Evolutionary conservation across 1,140 invertebrate species (phyloP).

Genomic region (Drosophila murphyi): DNA sequence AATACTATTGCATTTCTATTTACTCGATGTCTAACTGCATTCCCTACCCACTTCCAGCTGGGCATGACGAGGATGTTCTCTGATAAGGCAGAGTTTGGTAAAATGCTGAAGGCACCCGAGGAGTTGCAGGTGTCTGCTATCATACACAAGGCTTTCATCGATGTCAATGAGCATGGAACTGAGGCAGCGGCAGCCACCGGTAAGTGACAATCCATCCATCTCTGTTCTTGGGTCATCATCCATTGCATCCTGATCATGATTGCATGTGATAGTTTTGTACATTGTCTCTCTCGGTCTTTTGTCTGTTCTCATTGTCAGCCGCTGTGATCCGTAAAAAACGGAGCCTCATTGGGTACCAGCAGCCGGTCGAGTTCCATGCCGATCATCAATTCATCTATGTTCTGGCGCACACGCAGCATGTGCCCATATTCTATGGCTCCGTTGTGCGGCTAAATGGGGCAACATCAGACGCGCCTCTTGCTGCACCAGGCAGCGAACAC

Average conservation of each 20-base stretch:
- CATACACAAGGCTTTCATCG: conserved; percentile 86
- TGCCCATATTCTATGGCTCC: conserved; percentile 63
- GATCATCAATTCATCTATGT: conserved; percentile 80
- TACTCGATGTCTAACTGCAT: too few relatives aligned
- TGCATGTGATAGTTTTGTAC: conserved; percentile 36
- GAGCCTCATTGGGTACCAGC: conserved; percentile 29
- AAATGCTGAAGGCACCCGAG: conserved; percentile 85
- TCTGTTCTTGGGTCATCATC: not conserved
- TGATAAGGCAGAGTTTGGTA: conserved; percentile 86
- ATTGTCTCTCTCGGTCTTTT: conserved; percentile 19
- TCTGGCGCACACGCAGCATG: conserved; percentile 45
- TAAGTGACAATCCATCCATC: conserved; percentile 40
- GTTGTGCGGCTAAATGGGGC: conserved; percentile 47
- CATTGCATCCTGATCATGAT: conserved; percentile 13
- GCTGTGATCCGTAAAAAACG: conserved; percentile 61
- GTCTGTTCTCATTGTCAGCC: conserved; percentile 60
- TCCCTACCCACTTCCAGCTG: conserved; percentile 82
- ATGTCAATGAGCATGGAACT: conserved; percentile 87
- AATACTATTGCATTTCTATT: not conserved
- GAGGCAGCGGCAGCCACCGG: conserved; percentile 85
- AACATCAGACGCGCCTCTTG: not conserved
- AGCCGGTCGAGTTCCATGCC: conserved; percentile 60
- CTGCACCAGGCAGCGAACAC: conserved; percentile 29
- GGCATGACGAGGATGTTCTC: conserved; percentile 87
- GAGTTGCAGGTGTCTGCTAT: conserved; percentile 85